A percentile compares a stretch with the other conserved stretches of the same genome.
These are phyloP conservation scores for Seriola aureovittata DNA, from an alignment of 2,113 vertebrate genomes.

Conservation along the genomic window DNA sequence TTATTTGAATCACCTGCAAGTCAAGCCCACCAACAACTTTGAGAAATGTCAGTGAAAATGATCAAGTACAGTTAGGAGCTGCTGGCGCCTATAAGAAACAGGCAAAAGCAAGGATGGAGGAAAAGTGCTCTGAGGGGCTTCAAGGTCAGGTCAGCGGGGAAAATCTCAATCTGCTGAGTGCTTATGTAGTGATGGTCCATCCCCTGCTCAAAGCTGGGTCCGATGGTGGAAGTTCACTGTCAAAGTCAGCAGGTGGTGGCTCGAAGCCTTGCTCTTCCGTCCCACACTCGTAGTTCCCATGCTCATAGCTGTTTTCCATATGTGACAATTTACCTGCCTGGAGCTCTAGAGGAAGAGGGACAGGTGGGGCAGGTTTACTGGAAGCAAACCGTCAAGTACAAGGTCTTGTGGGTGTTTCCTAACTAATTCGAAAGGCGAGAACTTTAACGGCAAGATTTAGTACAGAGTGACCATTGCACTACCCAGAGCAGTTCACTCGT, in stretches of 20 bases:
- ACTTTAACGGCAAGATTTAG: background rate
- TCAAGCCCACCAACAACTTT: background rate
- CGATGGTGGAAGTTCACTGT: background rate
- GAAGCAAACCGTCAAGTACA: accelerated
- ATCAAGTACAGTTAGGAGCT: background rate
- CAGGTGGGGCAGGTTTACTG: background rate
- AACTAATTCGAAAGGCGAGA: background rate
- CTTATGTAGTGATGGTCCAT: background rate
- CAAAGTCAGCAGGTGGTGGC: background rate
- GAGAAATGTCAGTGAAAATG: background rate
- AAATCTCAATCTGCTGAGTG: too few species aligned
- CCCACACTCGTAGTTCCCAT: constrained; percentile 21
- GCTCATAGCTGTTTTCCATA: background rate
- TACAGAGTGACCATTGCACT: background rate
- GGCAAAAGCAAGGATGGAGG: background rate
- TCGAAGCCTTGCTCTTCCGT: background rate
- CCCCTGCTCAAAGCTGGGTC: constrained; percentile 19
- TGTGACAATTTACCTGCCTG: constrained; percentile 34
- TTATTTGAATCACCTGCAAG: background rate
- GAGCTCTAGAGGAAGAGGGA: background rate
- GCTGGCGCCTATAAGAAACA: background rate
- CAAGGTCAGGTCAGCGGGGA: too few species aligned
- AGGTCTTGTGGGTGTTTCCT: background rate
- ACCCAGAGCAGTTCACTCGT: background rate
- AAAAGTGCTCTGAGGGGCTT: too few species aligned